These are phyloP conservation scores for Drosophila borealis DNA, from an alignment of 2,888 invertebrate genomes.

Conservation along the genomic window DNA sequence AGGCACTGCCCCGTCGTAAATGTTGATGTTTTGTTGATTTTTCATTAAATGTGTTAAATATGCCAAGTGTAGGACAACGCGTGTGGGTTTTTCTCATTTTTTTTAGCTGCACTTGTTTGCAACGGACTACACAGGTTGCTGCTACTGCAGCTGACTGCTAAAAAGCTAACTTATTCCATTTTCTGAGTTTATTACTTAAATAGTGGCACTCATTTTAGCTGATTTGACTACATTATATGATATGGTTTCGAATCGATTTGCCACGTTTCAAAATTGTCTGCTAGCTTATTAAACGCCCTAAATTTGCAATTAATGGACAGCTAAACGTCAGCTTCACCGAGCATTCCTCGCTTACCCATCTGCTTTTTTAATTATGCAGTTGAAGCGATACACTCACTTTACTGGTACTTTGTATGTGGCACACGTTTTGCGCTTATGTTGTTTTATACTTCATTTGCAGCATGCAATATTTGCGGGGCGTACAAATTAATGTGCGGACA, in stretches of 20 bases:
- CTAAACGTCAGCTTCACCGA: background rate
- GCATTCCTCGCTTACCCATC: slow-evolving; percentile 21
- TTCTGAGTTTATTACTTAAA: background rate
- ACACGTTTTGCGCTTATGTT: slow-evolving; percentile 72
- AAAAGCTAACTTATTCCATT: background rate
- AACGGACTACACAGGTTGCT: slow-evolving; percentile 32
- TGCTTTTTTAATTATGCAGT: slow-evolving; percentile 62
- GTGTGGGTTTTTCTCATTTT: slow-evolving; percentile 68
- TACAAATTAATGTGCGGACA: slow-evolving; percentile 61
- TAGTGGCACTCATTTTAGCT: too few species aligned
- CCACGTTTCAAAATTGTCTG: background rate
- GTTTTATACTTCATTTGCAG: slow-evolving; percentile 70
- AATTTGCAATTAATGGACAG: slow-evolving; percentile 1
- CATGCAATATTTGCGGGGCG: slow-evolving; percentile 73
- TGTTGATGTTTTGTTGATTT: slow-evolving; percentile 78
- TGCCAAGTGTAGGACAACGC: slow-evolving; percentile 70
- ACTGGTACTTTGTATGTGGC: slow-evolving; percentile 62
- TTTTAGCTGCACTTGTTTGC: slow-evolving; percentile 37
- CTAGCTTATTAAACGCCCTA: slow-evolving; percentile 26
- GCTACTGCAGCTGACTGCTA: slow-evolving; percentile 6
- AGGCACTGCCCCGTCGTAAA: slow-evolving; percentile 62
- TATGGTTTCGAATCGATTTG: background rate
- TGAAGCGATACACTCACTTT: slow-evolving; percentile 10
- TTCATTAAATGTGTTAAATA: slow-evolving; percentile 80
- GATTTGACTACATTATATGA: too few species aligned